These are phyloP conservation scores for Selene dorsalis DNA, from an alignment of 2,797 vertebrate species.

Conservation along the genomic window DNA sequence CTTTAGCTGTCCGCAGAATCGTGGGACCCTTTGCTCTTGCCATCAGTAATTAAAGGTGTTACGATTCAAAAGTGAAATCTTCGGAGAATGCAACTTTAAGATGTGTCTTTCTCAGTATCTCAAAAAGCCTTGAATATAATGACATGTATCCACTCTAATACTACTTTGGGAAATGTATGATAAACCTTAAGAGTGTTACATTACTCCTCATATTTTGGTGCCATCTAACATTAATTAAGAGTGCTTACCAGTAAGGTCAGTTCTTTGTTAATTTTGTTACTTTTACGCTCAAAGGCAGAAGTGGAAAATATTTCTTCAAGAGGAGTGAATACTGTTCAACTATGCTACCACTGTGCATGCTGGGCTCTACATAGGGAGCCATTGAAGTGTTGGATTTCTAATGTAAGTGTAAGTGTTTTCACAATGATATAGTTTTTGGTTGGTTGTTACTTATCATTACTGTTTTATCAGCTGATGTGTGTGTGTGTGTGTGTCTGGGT, in stretches of 20 bases:
- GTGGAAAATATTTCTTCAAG: background rate
- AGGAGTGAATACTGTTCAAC: too few species aligned
- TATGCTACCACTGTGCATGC: background rate
- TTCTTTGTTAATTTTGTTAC: background rate
- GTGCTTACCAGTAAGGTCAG: background rate
- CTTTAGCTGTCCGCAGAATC: too few species aligned
- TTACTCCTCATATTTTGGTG: too few species aligned
- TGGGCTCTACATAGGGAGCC: background rate
- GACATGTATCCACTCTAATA: background rate
- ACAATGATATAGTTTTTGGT: background rate
- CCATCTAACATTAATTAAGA: background rate
- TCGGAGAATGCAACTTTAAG: too few species aligned
- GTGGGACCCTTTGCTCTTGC: too few species aligned
- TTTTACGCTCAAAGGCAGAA: background rate
- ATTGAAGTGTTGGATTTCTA: background rate
- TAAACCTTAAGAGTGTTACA: background rate
- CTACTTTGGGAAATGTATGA: background rate
- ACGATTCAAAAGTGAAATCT: too few species aligned
- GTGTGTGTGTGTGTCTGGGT: background rate
- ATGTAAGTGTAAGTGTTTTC: background rate
- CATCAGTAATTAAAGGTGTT: too few species aligned
- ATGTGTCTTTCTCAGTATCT: background rate
- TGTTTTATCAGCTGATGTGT: background rate
- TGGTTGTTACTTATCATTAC: background rate
- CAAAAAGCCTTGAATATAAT: background rate